These are phyloP conservation scores for Drosophila anceps DNA, from an alignment of 2,888 invertebrate species.

Conservation along the genomic window DNA sequence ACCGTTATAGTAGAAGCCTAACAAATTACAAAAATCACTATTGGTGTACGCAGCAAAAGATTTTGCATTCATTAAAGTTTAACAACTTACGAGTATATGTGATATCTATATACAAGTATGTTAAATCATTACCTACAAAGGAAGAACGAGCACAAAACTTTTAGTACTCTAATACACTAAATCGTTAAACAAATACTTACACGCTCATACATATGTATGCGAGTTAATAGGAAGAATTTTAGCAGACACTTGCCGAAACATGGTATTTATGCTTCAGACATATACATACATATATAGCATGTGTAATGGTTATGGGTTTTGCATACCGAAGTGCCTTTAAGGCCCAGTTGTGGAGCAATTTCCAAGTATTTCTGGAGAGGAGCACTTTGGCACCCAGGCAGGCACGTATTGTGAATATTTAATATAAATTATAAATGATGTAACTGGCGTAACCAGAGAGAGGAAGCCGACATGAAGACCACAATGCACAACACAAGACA, in stretches of 20 bases:
- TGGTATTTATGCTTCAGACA: conserved; percentile 9
- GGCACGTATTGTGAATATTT: conserved; percentile 57
- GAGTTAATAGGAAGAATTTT: conserved; percentile 1
- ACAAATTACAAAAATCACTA: not conserved
- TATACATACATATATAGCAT: not conserved
- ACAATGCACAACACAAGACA: conserved; percentile 23
- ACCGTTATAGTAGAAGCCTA: too few species aligned
- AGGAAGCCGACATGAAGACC: not conserved
- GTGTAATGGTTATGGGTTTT: conserved; percentile 5
- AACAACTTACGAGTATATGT: not conserved
- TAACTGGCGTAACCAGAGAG: conserved; percentile 22
- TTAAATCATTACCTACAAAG: not conserved
- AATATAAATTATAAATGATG: conserved; percentile 58
- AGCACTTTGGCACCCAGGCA: conserved; percentile 16
- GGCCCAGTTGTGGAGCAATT: not conserved
- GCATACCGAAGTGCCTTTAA: conserved; percentile 30
- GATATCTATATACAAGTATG: not conserved
- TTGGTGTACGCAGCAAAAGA: too few species aligned
- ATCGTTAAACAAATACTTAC: not conserved
- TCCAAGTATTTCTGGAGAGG: conserved; percentile 4
- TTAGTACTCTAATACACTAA: not conserved
- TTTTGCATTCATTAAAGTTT: not conserved
- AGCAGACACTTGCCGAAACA: conserved; percentile 3
- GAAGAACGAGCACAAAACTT: not conserved
- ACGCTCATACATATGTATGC: not conserved